Conservation (phyloP, 2,888 invertebrate genomes). For the Spisula subtruncata region DNA sequence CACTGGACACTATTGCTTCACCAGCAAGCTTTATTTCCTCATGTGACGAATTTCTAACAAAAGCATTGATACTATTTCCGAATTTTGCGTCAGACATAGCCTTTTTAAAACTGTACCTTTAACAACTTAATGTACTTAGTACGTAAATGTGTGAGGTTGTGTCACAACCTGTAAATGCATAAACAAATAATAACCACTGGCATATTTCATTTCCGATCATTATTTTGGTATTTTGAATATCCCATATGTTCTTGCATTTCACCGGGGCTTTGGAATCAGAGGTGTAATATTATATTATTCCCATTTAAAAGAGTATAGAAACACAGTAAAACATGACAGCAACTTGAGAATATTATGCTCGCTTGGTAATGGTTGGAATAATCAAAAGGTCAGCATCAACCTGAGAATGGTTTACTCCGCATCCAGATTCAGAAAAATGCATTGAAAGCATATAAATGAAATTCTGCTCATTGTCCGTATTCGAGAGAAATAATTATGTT, state of each 20-base stretch:
- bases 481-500: too few relatives aligned
- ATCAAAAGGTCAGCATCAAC: conserved; percentile 77
- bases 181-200: conserved; percentile 58
- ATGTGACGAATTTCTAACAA: too few relatives aligned
- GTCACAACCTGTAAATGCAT: conserved; percentile 71
- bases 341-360: neutral
- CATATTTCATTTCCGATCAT: conserved; percentile 46
- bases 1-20: neutral
- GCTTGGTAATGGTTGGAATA: conserved; percentile 45
- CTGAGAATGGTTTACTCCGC: conserved; percentile 61
- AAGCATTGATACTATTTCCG: neutral
- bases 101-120: conserved; percentile 51
- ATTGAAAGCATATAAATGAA: conserved; percentile 70
- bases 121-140: conserved; percentile 63
- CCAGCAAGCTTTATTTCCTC: neutral
- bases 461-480: conserved; percentile 74
- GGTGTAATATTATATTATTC: too few relatives aligned
- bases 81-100: neutral
- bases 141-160: too few relatives aligned
- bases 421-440: conserved; percentile 43
- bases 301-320: neutral
- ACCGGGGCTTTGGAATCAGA: too few relatives aligned
- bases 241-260: conserved; percentile 60
- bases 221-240: conserved; percentile 61
- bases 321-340: conserved; percentile 70